Evolutionary conservation across 2,888 invertebrate genomes (phyloP), one percentile per base, ranked within the genome.

Genomic region (Zaprionus obscuricornis): DNA sequence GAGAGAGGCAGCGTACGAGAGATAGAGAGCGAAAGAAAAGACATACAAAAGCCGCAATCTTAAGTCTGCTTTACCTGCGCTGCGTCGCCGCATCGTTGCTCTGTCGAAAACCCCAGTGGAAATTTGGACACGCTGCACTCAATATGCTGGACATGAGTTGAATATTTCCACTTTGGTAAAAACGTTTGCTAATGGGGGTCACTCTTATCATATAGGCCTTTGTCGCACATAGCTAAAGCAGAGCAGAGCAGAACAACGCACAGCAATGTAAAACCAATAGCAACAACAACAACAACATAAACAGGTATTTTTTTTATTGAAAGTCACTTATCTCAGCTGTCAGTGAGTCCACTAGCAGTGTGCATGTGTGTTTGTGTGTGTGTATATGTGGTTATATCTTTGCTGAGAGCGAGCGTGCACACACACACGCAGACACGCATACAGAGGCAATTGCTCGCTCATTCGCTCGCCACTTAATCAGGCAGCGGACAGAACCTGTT

Each of bases 251-350:
- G 58, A 66, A 36, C 60, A 71, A 56, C n/a, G 69, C 56, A 59
- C 51, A 72, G 60, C 57, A 66, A 60, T 60, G 39, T 55, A 71
- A 56, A 34, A 56, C 14, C 49, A 65, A 14, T 31, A 68, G n/a
- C 59, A 50, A 29, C 45, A 55, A 22, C 49, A 51, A 55, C 45
- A 55, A 54, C 40, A 50, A 52, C 66, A 66, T 33, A 68, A 81
- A 82, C 82, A 81, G 76, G 76, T 77, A 77, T 81, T 63, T 76
- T 69, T 73, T 60, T 42, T 66, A 72, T 71, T 73, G 84, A 83
- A 85, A 78, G 73, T 78, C 66, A 67, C 64, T 63, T 65, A 85
- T 78, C 75, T 72, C 57, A 76, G 68, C 68, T 71, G 72, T 69
- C 66, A 60, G 54, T 47, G 81, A 69, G 58, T 49, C 58, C 55